These are phyloP conservation scores for Opisthograptis luteolata DNA, from an alignment of 2,888 invertebrate genomes.

Conservation along the genomic window DNA sequence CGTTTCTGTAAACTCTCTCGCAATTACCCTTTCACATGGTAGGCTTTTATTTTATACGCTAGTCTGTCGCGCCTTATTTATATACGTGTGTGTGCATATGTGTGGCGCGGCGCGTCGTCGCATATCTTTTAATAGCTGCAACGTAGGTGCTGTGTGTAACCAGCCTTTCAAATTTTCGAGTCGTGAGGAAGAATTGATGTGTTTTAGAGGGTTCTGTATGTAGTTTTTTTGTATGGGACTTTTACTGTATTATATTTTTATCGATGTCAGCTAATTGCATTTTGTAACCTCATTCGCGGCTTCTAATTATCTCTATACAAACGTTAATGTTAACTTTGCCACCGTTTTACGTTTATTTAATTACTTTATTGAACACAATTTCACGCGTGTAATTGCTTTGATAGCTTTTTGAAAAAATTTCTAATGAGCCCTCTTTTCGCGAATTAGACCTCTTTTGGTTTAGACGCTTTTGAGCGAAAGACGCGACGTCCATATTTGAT, in stretches of 20 bases:
- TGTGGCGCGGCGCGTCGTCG: conserved; percentile 35
- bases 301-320: too few species aligned
- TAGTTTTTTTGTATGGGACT: background rate
- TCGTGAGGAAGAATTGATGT: conserved; percentile 4
- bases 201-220: background rate
- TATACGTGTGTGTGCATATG: conserved; percentile 52
- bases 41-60: conserved; percentile 71
- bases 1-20: conserved; percentile 65
- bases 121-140: conserved; percentile 67
- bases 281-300: too few species aligned
- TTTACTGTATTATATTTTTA: background rate
- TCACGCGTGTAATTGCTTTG: too few species aligned
- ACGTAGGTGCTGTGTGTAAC: conserved; percentile 51
- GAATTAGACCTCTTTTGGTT: too few species aligned
- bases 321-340: too few species aligned
- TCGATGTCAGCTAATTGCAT: too few species aligned
- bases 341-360: too few species aligned
- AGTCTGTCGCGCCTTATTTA: conserved; percentile 41
- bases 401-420: too few species aligned
- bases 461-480: too few species aligned
- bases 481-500: too few species aligned
- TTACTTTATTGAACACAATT: too few species aligned
- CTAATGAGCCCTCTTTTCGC: too few species aligned
- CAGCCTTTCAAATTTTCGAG: conserved; percentile 50
- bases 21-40: conserved; percentile 72